Evolutionary conservation across 2,113 vertebrate species (phyloP).

Genomic region (Epinephelus fuscoguttatus): DNA sequence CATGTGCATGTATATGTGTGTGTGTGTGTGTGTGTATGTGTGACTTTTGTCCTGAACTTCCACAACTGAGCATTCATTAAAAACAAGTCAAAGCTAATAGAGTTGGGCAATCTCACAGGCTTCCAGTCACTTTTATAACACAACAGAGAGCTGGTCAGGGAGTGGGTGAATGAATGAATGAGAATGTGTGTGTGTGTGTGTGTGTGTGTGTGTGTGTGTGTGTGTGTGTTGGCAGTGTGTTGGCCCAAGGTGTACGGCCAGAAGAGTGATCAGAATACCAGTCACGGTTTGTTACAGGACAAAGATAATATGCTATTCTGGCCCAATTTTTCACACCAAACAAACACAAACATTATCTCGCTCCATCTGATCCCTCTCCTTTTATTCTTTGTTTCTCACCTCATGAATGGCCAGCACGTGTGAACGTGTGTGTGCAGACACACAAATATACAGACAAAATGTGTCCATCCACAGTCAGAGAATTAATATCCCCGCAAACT

Average conservation of each 20-base stretch:
- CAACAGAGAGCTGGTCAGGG: slow-evolving; percentile 1
- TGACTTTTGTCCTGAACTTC: slow-evolving; percentile 9
- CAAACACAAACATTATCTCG: slow-evolving; percentile 41
- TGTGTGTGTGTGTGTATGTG: slow-evolving; percentile 2
- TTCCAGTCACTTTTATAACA: slow-evolving; percentile 31
- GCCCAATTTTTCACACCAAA: slow-evolving; percentile 61
- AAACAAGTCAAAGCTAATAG: slow-evolving; percentile 32
- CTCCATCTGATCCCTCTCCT: not conserved
- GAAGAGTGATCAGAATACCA: slow-evolving; percentile 75
- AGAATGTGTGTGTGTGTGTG: not conserved
- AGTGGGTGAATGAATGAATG: slow-evolving; percentile 20
- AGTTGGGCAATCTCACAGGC: slow-evolving; percentile 18
- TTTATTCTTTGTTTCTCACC: slow-evolving; percentile 32
- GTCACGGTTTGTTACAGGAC: slow-evolving; percentile 68
- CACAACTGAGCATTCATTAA: slow-evolving; percentile 32
- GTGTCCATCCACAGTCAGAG: not conserved
- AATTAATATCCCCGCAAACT: too few relatives aligned
- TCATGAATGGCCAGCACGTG: slow-evolving; percentile 5
- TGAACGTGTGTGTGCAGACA: not conserved
- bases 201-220: not conserved
- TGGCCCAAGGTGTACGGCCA: slow-evolving; percentile 44
- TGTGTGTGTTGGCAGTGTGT: slow-evolving; percentile 29
- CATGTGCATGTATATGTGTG: not conserved
- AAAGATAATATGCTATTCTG: slow-evolving; percentile 55
- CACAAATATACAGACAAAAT: not conserved